Evolutionary conservation across 2,888 invertebrate genomes (phyloP), one percentile per base, ranked within the genome.

Genomic region (Clivina fossor): DNA sequence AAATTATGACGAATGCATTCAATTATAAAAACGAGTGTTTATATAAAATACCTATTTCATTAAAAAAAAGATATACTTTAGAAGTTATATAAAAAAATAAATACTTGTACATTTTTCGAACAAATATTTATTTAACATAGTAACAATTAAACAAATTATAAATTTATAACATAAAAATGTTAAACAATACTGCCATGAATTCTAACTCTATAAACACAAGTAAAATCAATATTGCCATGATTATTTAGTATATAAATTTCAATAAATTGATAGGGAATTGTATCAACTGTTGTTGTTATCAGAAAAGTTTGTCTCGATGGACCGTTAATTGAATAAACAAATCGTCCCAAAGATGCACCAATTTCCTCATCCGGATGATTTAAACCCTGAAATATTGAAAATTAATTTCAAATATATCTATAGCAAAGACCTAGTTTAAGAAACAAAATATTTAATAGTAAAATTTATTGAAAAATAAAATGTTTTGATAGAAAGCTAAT

Each of bases 141-240:
- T n/a, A n/a, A n/a, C n/a, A 30, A 30, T 30, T 30, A 30, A 11
- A 13, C 13, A 30, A 9, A 30, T 2, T 30, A 30, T 11, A 11
- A 9, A 4, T 30, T 8, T n/a, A 8, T 13, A 8, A n/a, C 15
- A 15, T 13, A 35, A 35, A 35, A 35, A 35, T 35, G 2, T 35
- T 3, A 35, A 35, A 3, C 13, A 35, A 35, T 15, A 35, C 35
- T 8, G 3, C 82, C 81, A 68, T 88, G 86, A 35, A 89, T 79
- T 64, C 86, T 76, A 62, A 89, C 78, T 65, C 88, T 76, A 67
- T 89, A 89, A 48, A 89, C 68, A 69, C 88, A 89, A 8, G 88
- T 89, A 69, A 82, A 86, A 37, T 80, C 78, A 2, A 70, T 65
- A 66, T 85, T 83, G 22, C 88, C 88, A 66, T 87, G 80, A 74